phyloP scores from a whole-genome alignment of 2,797 vertebrate species.

The Sebastes matsubarae region DNA sequence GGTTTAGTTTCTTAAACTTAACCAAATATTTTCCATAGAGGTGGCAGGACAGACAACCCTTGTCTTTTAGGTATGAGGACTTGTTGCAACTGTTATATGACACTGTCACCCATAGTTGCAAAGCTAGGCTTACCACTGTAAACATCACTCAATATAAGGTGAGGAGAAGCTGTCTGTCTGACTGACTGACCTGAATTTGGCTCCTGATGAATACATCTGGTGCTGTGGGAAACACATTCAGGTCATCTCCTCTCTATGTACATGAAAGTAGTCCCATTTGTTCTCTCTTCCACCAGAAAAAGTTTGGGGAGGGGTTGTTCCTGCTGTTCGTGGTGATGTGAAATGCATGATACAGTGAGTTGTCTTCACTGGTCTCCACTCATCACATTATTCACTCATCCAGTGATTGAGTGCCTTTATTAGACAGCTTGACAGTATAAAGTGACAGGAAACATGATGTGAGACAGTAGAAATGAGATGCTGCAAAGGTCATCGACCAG shows the following conservation, averaged over 20 bases:
- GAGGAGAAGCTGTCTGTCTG: neutral
- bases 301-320: neutral
- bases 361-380: neutral
- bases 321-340: neutral
- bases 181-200: slow-evolving; percentile 28
- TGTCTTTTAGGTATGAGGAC: neutral
- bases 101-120: neutral
- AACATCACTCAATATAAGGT: neutral
- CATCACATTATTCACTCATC: slow-evolving; percentile 23
- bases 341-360: neutral
- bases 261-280: neutral
- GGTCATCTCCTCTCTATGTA: neutral
- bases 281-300: neutral
- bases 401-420: slow-evolving; percentile 11
- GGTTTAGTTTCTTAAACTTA: neutral
- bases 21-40: too few relatives aligned
- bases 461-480: neutral
- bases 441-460: slow-evolving; percentile 9
- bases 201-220: slow-evolving; percentile 4
- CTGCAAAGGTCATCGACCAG: neutral
- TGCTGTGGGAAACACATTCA: slow-evolving; percentile 2
- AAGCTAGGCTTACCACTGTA: neutral
- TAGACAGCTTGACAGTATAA: neutral
- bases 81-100: neutral
- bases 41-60: too few relatives aligned